Conservation (phyloP, 2,113 vertebrate genomes). For the Percopsis transmontana region DNA sequence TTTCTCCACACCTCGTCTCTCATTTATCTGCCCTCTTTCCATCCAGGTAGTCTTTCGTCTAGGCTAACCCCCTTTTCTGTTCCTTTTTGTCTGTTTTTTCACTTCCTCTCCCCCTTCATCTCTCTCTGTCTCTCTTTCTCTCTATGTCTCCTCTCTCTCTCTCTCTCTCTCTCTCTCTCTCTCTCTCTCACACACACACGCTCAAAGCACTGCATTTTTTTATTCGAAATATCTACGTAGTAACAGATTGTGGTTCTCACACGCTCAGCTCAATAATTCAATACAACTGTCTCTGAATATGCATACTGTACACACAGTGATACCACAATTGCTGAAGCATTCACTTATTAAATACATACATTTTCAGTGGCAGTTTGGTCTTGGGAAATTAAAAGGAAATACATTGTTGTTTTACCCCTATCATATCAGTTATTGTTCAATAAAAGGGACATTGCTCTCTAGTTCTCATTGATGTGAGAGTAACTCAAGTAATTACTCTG, state of each 20-base stretch:
- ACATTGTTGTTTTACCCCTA: constrained; percentile 22
- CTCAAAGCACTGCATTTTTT: constrained; percentile 2
- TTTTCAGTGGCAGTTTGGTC: constrained; percentile 18
- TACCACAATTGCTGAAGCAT: not conserved
- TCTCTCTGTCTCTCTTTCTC: not conserved
- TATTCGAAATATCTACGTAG: no score
- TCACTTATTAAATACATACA: not conserved
- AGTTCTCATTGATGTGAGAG: no score
- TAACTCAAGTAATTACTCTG: no score
- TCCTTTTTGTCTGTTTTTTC: constrained; percentile 21
- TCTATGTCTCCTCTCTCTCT: not conserved
- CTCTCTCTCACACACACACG: not conserved
- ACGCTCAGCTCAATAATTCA: constrained; percentile 11
- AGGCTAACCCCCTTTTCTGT: constrained; percentile 48
- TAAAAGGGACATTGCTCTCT: no score
- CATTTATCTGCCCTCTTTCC: constrained; percentile 45
- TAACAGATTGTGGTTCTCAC: no score
- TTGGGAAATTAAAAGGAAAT: constrained; percentile 32
- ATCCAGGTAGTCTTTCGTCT: constrained; percentile 29
- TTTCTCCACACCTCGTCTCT: constrained; percentile 58
- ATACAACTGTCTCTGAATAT: constrained; percentile 25
- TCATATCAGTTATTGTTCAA: no score
- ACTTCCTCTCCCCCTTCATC: constrained; percentile 18
- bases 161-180: constrained; percentile 7
- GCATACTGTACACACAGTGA: constrained; percentile 5